phyloP scores from a whole-genome alignment of 2,888 invertebrate genomes.

The Polymixis lichenea region DNA sequence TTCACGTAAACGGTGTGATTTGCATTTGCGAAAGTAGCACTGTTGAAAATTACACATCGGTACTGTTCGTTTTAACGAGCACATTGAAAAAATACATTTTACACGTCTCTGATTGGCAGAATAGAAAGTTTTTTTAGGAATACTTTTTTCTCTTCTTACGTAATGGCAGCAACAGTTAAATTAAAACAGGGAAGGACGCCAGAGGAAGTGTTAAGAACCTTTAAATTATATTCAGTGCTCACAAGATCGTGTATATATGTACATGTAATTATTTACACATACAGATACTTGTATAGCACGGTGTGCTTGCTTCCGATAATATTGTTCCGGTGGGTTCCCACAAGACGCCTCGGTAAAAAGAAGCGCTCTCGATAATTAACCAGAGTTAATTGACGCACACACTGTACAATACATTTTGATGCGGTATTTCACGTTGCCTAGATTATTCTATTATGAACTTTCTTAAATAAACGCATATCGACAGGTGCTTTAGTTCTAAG shows the following conservation, averaged over 20 bases:
- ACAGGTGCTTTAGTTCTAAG: conserved; percentile 9
- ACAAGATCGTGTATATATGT: conserved; percentile 43
- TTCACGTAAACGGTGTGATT: conserved; percentile 47
- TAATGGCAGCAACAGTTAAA: conserved; percentile 6
- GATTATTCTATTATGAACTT: conserved; percentile 52
- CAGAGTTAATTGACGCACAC: conserved; percentile 64
- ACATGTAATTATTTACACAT: conserved; percentile 54
- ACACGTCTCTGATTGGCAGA: conserved; percentile 32
- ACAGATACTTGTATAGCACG: conserved; percentile 41
- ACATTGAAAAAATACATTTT: conserved; percentile 38
- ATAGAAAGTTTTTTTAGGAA: conserved; percentile 36
- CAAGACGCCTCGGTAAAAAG: conserved; percentile 78
- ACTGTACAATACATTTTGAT: conserved; percentile 60
- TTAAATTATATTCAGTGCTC: conserved; percentile 54
- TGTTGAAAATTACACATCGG: conserved; percentile 33
- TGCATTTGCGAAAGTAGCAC: conserved; percentile 64
- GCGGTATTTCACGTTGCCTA: conserved; percentile 63
- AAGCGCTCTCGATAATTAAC: conserved; percentile 83
- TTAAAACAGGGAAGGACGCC: conserved; percentile 13
- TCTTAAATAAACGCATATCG: conserved; percentile 45
- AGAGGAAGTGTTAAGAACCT: conserved; percentile 62
- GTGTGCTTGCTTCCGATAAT: conserved; percentile 79
- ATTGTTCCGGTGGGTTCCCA: conserved; percentile 87
- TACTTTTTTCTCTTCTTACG: conserved; percentile 12
- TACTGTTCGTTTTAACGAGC: conserved; percentile 24